phyloP scores from a whole-genome alignment of 2,113 vertebrate species.

The Taxidea taxus region DNA sequence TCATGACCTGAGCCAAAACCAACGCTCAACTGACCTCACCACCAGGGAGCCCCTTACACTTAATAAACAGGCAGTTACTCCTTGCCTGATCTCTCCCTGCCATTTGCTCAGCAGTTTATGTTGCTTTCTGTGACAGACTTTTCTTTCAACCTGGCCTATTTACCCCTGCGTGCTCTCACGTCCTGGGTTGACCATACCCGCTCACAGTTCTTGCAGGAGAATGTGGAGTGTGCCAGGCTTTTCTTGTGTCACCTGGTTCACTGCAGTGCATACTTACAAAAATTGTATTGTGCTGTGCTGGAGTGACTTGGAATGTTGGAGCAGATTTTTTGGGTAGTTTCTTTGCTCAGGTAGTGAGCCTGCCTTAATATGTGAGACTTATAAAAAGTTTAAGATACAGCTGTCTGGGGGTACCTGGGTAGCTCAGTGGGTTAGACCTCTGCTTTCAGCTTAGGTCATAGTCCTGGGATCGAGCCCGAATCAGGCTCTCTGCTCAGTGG shows the following conservation, averaged over 20 bases:
- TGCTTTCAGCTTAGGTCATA: too few relatives aligned
- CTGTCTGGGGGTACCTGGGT: too few relatives aligned
- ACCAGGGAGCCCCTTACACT: background rate
- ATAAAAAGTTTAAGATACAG: slow-evolving; percentile 14
- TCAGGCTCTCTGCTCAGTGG: too few relatives aligned
- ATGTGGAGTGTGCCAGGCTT: background rate
- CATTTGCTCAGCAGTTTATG: background rate
- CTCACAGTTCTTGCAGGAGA: background rate
- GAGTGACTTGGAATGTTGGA: slow-evolving; percentile 13
- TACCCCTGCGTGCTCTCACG: background rate
- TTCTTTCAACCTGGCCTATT: background rate
- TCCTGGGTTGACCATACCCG: background rate
- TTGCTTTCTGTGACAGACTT: background rate
- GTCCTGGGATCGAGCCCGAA: too few relatives aligned
- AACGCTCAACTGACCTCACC: background rate
- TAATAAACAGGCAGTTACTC: background rate
- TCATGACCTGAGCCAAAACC: background rate
- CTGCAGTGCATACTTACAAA: background rate
- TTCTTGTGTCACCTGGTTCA: background rate
- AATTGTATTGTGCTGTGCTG: slow-evolving; percentile 1
- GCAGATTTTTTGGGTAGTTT: slow-evolving; percentile 40
- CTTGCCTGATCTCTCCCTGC: background rate
- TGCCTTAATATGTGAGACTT: slow-evolving; percentile 39
- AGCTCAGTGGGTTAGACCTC: too few relatives aligned
- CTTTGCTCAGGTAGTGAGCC: background rate